Evolutionary conservation across 2,888 invertebrate species (phyloP), one percentile per base, ranked within the genome.

Genomic region (Acrobasis repandana): DNA sequence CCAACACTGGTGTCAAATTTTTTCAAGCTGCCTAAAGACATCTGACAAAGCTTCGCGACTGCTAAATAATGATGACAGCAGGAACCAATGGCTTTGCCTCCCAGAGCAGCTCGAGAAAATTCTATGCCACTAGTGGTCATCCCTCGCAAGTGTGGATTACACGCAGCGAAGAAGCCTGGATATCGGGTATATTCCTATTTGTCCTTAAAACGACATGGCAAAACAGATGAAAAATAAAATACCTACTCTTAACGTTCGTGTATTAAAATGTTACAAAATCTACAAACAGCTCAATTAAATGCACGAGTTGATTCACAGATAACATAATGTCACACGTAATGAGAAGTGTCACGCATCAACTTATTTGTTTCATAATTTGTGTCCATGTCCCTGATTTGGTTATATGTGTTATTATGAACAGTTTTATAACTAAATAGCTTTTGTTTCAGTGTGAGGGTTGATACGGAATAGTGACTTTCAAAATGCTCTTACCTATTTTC

Each of bases 341-440:
- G 69, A 71, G 50, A 38, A 18, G 66, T 61, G 66, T 61, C 79
- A 79, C 75, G 79, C 73, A 66, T 61, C 33, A 51, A 46, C 54
- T 61, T 54, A 61, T 62, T 62, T 57, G 61, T 49, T 38, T 61
- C 65, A 70, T 66, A 72, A 67, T 68, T 63, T 63, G 61, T 66
- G 61, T 66, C 65, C 48, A 18, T 9, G 46, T 50, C 62, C 65
- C 58, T 59, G 64, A 57, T 64, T 61, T 54, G 20, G 51, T 50
- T 5, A 20, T n/a, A 50, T 6, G 9, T 10, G 9, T n/a, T 28
- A 50, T 28, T 9, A 38, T 54, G 1, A 11, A 9, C 0, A 48
- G 34, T 18, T 34, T 58, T 6, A n/a, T 43, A 28, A 20, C 28
- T 28, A 28, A 28, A 28, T 2, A 28, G 28, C n/a, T 43, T 43